phyloP scores from a whole-genome alignment of 2,888 invertebrate genomes.

The Volucella inanis region DNA sequence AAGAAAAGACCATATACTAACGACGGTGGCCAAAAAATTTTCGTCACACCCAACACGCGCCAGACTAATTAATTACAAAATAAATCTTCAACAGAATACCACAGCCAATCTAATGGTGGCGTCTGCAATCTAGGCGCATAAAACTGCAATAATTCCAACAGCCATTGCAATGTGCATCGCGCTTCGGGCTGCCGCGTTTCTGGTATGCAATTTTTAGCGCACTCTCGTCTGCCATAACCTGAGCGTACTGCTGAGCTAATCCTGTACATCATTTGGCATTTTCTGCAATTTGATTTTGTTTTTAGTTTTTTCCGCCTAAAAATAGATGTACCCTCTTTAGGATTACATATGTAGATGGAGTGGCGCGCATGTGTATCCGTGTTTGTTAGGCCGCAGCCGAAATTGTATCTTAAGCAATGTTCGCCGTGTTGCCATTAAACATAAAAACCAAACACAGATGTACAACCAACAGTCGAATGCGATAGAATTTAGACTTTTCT shows the following conservation, averaged over 20 bases:
- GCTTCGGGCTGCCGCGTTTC: slow-evolving; percentile 40
- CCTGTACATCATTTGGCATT: slow-evolving; percentile 20
- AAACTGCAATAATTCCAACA: slow-evolving; percentile 73
- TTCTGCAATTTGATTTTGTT: neutral
- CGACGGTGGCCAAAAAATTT: slow-evolving; percentile 58
- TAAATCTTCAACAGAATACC: slow-evolving; percentile 67
- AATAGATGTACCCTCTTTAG: slow-evolving; percentile 41
- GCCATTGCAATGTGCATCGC: slow-evolving; percentile 36
- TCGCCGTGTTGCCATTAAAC: slow-evolving; percentile 49
- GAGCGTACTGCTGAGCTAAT: neutral
- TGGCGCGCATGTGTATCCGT: slow-evolving; percentile 27
- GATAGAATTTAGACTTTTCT: slow-evolving; percentile 59
- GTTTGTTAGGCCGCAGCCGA: slow-evolving; percentile 43
- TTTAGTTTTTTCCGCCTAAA: slow-evolving; percentile 30
- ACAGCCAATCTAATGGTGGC: slow-evolving; percentile 74
- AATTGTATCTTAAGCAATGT: slow-evolving; percentile 47
- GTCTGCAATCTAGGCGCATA: slow-evolving; percentile 73
- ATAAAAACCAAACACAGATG: slow-evolving; percentile 32
- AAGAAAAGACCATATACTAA: too few species aligned
- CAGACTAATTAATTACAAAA: slow-evolving; percentile 74
- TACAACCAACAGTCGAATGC: slow-evolving; percentile 26
- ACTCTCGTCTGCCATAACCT: slow-evolving; percentile 59
- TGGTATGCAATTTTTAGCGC: slow-evolving; percentile 59
- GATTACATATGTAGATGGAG: slow-evolving; percentile 16
- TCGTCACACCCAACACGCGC: slow-evolving; percentile 73